Base-by-base conservation (phyloP, 1,140 invertebrate species). In the Pseudomyrmex gracilis region DNA sequence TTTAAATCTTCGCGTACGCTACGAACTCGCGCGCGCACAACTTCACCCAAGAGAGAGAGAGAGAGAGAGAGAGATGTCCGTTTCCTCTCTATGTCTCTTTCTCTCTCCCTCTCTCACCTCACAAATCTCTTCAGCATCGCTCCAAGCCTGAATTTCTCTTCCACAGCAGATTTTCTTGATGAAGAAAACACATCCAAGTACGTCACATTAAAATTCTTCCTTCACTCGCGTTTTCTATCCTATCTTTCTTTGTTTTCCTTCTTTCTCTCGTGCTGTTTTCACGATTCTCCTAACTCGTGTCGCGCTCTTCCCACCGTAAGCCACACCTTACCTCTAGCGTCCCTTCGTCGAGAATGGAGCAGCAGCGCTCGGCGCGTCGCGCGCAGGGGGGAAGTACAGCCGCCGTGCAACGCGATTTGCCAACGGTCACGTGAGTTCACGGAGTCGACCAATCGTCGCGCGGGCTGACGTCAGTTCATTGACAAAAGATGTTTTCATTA, bases 141-240 rank as follows among this genome's bases (percentile, higher is more conserved):
- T 85, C 17, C 68, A 49, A 51, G n/a, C 51, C 68, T 9, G 60
- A 58, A 78, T 87, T 51, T 73, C 66, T 77, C 24, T 20, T 43
- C 47, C 45, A 17, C 10, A 22, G 13, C 15, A 12, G 24, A 15
- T 61, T 61, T 45, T 4, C 89, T 95, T 95, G 82, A 95, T 95
- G 85, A 96, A 95, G 89, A 94, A 34, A 92, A 88, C 96, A 95
- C 90, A 94, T 95, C 87, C 87, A 96, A 95, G 82, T 90, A 92
- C 5, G 34, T 34, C 63, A 13, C 15, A n/a, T 12, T 57, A 1
- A 34, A 34, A 5, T 34, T 15, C 24, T 34, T 15, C 53, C 15
- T 24, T 55, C 10, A 70, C 43, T 34, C 43, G 87, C 82, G 55
- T 58, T 17, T n/a, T 20, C 60, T 34, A 7, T 34, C 34, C 34